phyloP scores from a whole-genome alignment of 2,888 invertebrate genomes.

The Ectemnius continuus region DNA sequence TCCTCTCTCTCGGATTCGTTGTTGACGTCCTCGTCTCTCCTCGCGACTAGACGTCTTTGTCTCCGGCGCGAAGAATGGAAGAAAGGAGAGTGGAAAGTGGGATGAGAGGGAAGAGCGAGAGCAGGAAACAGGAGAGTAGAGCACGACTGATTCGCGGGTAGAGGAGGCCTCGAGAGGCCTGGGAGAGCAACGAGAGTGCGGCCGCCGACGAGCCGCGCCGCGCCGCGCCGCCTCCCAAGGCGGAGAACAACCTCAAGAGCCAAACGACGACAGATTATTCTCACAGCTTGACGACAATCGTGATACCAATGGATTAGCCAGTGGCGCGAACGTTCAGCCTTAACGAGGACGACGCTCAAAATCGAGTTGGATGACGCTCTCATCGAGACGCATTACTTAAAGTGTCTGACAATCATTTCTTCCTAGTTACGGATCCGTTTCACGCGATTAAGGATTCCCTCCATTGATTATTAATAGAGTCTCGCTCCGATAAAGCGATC shows the following conservation, averaged over 20 bases:
- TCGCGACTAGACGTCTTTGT: conserved; percentile 20
- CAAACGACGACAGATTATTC: conserved; percentile 59
- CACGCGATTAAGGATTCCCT: too few relatives aligned
- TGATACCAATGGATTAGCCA: conserved; percentile 56
- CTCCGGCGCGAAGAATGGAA: conserved; percentile 7
- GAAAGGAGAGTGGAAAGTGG: conserved; percentile 2
- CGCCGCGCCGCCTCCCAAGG: not conserved
- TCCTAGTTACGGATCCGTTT: too few relatives aligned
- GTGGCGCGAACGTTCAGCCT: conserved; percentile 32
- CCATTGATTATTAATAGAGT: too few relatives aligned
- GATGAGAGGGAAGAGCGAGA: not conserved
- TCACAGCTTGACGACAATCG: conserved; percentile 52
- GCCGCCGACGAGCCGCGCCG: too few relatives aligned
- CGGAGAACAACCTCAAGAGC: conserved; percentile 46
- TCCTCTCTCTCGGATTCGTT: too few relatives aligned
- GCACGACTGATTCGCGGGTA: conserved; percentile 3
- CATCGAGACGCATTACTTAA: not conserved
- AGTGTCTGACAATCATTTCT: too few relatives aligned
- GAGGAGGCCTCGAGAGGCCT: not conserved
- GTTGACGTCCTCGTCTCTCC: not conserved
- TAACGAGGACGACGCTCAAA: conserved; percentile 43
- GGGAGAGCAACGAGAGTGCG: not conserved
- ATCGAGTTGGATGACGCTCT: conserved; percentile 45
- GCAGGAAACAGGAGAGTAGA: conserved; percentile 5
- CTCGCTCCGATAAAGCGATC: too few relatives aligned